Evolutionary conservation across 2,888 invertebrate species (phyloP), one percentile per base, ranked within the genome.

Genomic region (Macaria notata): DNA sequence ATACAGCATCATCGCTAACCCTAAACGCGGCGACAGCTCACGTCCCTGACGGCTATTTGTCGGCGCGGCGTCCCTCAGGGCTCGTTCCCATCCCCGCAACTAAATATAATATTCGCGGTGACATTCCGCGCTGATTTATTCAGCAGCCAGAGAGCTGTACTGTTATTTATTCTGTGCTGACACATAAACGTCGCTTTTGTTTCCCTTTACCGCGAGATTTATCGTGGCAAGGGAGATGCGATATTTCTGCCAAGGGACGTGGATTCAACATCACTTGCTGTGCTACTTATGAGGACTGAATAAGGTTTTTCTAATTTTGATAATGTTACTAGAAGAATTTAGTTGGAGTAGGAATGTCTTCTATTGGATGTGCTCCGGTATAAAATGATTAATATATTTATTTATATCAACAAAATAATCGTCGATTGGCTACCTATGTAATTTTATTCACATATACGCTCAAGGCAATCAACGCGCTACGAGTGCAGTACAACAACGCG

Each of bases 111-210:
- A 61, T 61, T 61, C 56, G 54, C 57, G 78, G 71, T 75, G 73
- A 69, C 79, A 78, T 59, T 59, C 54, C 75, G 81, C 75, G 79
- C 75, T 86, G 88, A 90, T 89, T 89, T 90, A 90, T 89, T 77
- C 78, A 67, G 68, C 76, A 74, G 19, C 65, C 56, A 61, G 75
- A 76, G 72, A 76, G 19, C 19, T 19, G 19, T 19, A 19, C 19
- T 19, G 19, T 19, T 19, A 19, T 19, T 19, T 19, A 19, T 19
- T 19, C 73, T 82, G 81, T 82, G 81, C 84, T 87, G 89, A 85
- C 88, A 89, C 84, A 89, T 89, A 88, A 88, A 88, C 81, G 90
- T 89, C 89, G 83, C 83, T 83, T 86, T 88, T 89, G 87, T 84
- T 86, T 85, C 88, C 79, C 83, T 84, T 87, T 84, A 86, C 81